These are phyloP conservation scores for Ophioderma brevispina DNA, from an alignment of 35 echinoderm and acorn worm species.

Conservation along the genomic window DNA sequence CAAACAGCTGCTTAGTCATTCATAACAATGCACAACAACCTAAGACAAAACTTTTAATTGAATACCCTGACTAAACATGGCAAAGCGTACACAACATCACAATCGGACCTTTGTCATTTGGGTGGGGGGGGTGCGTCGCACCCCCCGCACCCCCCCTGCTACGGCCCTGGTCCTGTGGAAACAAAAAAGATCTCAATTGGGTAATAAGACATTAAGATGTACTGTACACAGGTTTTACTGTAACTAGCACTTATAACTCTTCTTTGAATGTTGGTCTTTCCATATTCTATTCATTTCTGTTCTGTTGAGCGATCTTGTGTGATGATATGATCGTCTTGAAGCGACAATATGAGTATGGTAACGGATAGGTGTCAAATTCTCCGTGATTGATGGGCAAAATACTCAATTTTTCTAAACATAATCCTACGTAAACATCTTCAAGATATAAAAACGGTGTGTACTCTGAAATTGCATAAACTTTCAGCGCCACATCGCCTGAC, in stretches of 20 bases:
- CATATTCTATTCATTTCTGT: slow-evolving; percentile 93
- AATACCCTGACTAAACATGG: no score
- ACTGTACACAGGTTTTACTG: no score
- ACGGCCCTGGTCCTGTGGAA: no score
- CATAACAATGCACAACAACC: no score
- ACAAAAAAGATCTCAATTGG: no score
- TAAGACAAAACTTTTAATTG: no score
- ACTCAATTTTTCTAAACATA: slow-evolving; percentile 15
- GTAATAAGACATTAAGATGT: no score
- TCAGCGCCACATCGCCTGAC: slow-evolving; percentile 70
- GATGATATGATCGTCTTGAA: slow-evolving; percentile 82
- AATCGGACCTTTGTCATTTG: no score
- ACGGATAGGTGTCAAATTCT: slow-evolving; percentile 92
- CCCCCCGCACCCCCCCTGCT: no score
- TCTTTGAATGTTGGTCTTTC: slow-evolving; percentile 75
- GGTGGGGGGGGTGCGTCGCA: no score
- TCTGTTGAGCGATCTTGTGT: slow-evolving; percentile 88
- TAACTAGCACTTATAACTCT: slow-evolving; percentile 36
- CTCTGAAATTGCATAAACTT: slow-evolving; percentile 36
- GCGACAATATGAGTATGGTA: slow-evolving; percentile 86
- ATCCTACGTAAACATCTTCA: slow-evolving; percentile 80
- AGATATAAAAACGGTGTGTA: slow-evolving; percentile 59
- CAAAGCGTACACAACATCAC: no score
- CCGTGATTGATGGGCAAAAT: slow-evolving; percentile 42
- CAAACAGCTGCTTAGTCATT: no score